phyloP scores from a whole-genome alignment of 2,113 vertebrate genomes.

The Cyphomyrus plagiostoma region DNA sequence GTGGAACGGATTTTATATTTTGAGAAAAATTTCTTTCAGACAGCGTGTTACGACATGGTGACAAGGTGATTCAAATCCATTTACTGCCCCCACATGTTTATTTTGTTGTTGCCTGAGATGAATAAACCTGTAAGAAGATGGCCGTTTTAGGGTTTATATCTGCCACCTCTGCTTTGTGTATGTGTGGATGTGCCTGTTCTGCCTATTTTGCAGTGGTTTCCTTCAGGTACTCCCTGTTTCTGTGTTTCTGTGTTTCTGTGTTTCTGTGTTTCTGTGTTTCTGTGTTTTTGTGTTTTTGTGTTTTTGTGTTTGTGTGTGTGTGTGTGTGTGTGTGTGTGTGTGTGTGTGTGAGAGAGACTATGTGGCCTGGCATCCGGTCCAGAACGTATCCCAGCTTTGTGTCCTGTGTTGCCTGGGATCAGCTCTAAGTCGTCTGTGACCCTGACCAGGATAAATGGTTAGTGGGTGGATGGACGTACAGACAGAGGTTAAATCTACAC shows the following conservation, averaged over 20 bases:
- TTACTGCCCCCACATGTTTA: not conserved
- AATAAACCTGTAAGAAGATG: not conserved
- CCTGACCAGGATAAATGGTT: not conserved
- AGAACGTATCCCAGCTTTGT: not conserved
- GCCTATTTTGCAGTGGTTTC: not conserved
- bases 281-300: not conserved
- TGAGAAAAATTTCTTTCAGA: conserved; percentile 22
- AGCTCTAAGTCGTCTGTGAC: not conserved
- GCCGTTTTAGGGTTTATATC: not conserved
- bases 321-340: not conserved
- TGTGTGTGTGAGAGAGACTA: not conserved
- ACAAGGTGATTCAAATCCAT: conserved; percentile 16
- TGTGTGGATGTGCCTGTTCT: not conserved
- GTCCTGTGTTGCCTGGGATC: not conserved
- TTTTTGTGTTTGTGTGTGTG: too few relatives aligned
- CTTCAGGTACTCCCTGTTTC: not conserved
- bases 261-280: not conserved
- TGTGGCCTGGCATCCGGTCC: not conserved
- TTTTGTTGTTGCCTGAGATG: not conserved
- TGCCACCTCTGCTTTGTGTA: not conserved
- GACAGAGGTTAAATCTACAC: not conserved
- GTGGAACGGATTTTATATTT: conserved; percentile 28
- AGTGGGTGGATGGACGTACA: not conserved
- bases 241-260: not conserved
- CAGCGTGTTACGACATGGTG: conserved; percentile 9